Evolutionary conservation across 2,113 vertebrate genomes (phyloP).

Genomic region (Pteruthius melanotis): DNA sequence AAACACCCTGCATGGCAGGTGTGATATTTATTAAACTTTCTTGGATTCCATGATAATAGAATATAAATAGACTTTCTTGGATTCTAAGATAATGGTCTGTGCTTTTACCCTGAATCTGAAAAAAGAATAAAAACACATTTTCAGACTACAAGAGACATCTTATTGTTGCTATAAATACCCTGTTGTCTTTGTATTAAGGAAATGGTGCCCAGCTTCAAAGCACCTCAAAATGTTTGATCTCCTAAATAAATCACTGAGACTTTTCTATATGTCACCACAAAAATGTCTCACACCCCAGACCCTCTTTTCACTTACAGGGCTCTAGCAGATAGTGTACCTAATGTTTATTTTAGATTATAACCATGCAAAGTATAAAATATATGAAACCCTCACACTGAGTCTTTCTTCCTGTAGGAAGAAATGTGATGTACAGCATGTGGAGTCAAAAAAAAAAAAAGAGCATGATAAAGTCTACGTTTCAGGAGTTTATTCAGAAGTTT

Average conservation of each 20-base stretch:
- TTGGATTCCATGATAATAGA: not conserved
- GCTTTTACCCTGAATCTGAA: not conserved
- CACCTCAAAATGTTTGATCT: not conserved
- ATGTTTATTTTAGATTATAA: not conserved
- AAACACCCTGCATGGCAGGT: not conserved
- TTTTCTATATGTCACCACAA: not conserved
- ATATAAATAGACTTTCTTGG: not conserved
- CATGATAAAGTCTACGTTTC: not conserved
- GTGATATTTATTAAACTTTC: not conserved
- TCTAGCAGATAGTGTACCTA: not conserved
- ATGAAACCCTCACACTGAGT: not conserved
- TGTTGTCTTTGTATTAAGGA: not conserved
- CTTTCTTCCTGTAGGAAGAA: not conserved
- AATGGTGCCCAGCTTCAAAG: not conserved
- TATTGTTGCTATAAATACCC: not conserved
- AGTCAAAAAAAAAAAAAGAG: not conserved
- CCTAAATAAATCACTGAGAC: not conserved
- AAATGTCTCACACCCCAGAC: not conserved
- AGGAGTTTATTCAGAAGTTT: not conserved
- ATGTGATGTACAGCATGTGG: not conserved
- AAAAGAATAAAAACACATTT: not conserved
- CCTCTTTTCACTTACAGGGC: not conserved
- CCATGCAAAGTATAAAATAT: not conserved
- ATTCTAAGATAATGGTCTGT: not conserved
- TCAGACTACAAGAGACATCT: not conserved